Base-by-base conservation (phyloP, 2,888 invertebrate genomes). In the Dendrolimus pini region DNA sequence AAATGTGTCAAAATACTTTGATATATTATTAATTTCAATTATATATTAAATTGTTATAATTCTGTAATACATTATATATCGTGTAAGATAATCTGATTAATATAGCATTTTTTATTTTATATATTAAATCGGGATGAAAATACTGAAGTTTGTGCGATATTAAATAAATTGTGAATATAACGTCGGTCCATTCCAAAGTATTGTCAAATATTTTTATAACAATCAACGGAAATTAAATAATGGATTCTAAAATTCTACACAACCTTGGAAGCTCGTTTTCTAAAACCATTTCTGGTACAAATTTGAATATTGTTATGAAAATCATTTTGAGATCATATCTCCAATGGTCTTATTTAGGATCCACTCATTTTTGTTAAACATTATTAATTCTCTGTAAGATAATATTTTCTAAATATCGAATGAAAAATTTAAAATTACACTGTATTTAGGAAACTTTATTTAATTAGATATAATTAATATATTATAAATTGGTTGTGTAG, bases 241-340 rank as follows among this genome's bases (percentile, higher is more conserved):
- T 7, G 47, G 9, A 47, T 47, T 12, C 71, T 77, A 69, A 72
- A 74, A 75, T 71, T 74, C 81, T 81, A 84, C 87, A 88, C 88
- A 87, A 85, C 87, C 86, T 78, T 77, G 77, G 82, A 88, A 87
- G 88, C 88, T 89, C 87, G 68, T 74, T 68, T 63, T 58, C 52
- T 52, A n/a, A 42, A 13, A 54, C 47, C 47, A 6, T 30, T 30
- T 30, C 30, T 30, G 30, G 30, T 30, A 30, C 30, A 30, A 30
- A 30, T 30, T 30, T 30, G 30, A 30, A 30, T 30, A 30, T 30
- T 30, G 30, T 30, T 30, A 30, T 30, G 6, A 30, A 30, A 30
- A 30, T 30, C 1, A 30, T 30, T 30, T 30, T 30, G 30, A 30
- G 30, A 30, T 30, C 30, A 30, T 30, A 30, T 30, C 30, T 30